Evolutionary conservation across 2,113 vertebrate species (phyloP), one percentile per base, ranked within the genome.

Genomic region (Platysteira castanea): DNA sequence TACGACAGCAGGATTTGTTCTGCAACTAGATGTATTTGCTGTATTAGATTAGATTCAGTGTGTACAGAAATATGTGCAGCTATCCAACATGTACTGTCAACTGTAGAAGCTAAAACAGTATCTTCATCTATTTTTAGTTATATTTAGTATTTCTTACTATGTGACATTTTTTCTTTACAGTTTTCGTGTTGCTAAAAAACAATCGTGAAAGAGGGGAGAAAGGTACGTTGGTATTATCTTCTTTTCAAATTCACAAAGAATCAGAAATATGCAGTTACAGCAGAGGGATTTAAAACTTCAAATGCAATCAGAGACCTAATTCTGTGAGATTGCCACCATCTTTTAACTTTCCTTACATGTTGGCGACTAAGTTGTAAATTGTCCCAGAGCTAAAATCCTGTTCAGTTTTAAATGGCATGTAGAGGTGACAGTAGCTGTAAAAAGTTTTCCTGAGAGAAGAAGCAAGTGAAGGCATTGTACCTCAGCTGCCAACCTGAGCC

Each of bases 1-100:
- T 88, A 91, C 35, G 78, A 93, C 70, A 93, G 75, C 59, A 88
- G 70, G 84, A 80, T 83, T 85, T 89, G 56, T 83, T 93, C 81
- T 93, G 46, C 41, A 85, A 28, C 65, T 87, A 77, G 59, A 77
- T 1, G 7, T 80, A 90, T 69, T 89, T 90, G 50, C 41, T 67
- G 18, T n/a, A 53, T 83, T 76, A 85, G 37, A 85, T 87, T 93
- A 83, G 21, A 50, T 80, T 86, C 35, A 67, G 59, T 81, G 37
- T 30, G 21, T 59, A 39, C 2, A 9, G 67, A 87, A 93, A 42
- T 39, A 83, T 54, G 67, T 46, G 59, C 41, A 91, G 28, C 39
- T 69, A 63, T 87, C 53, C 59, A 79, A 27, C 33, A 47, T 3
- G 4, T 16, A 42, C 28, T 80, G 20, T 57, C 75, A 90, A 53